Conservation (phyloP, 30 jellyfish, hydroid and myxozoan genomes). For the Rhopilema esculentum region DNA sequence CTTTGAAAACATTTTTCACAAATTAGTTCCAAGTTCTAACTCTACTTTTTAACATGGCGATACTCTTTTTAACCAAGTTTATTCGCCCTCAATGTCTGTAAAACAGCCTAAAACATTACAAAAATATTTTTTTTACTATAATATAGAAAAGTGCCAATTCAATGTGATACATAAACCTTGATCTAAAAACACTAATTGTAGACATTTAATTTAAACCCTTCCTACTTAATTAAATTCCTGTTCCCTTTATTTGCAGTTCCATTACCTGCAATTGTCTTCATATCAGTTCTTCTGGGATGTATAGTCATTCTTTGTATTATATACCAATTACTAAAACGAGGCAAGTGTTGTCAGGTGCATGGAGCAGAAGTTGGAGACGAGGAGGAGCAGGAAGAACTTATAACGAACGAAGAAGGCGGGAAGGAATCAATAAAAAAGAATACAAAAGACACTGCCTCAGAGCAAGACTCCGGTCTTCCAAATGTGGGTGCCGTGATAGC, state of each 20-base stretch:
- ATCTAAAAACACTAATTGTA: no score
- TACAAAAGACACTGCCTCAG: not conserved
- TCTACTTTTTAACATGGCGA: no score
- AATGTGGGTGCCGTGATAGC: conserved; percentile 30
- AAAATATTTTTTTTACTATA: no score
- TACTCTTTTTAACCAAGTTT: no score
- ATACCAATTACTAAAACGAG: conserved; percentile 60
- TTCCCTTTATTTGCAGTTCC: conserved; percentile 79
- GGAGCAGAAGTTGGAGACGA: conserved; percentile 75
- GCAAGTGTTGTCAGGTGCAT: conserved; percentile 75
- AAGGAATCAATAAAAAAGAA: conserved; percentile 6
- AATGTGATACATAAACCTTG: no score
- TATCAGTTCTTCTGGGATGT: conserved; percentile 55
- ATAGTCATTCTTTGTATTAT: conserved; percentile 43
- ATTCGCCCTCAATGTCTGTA: no score
- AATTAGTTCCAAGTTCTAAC: no score
- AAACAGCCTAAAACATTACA: no score
- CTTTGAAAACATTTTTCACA: no score
- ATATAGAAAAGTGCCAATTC: no score
- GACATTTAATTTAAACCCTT: no score
- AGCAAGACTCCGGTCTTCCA: conserved; percentile 39
- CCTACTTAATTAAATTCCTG: no score
- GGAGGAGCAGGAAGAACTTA: conserved; percentile 52
- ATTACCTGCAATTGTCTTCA: conserved; percentile 78
- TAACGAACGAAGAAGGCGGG: conserved; percentile 37